Base-by-base conservation (phyloP, 2,888 invertebrate genomes). In the Silvanus unidentatus region DNA sequence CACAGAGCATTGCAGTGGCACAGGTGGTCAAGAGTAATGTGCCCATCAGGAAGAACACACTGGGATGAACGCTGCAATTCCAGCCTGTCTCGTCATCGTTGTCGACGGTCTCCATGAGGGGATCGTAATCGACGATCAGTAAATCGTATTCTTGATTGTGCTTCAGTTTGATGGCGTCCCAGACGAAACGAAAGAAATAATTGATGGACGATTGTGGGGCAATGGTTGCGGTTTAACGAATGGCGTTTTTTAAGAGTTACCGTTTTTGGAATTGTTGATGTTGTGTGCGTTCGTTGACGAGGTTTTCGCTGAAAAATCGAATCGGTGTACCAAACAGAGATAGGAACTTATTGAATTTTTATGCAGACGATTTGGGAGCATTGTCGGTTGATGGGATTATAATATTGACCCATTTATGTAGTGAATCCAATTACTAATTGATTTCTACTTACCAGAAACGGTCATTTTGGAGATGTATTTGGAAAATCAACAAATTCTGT, bases 1-100 rank as follows among this genome's bases (percentile, higher is more conserved):
- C 84, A 66, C 88, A 88, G 32, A 90, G 73, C 81, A 90, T 82
- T 27, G 84, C 85, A 40, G 89, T 88, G 22, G 87, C 86, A 62
- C 84, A 82, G 43, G 83, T 83, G 60, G 81, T 87, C 75, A 84
- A 77, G 64, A 81, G 76, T 64, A 82, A 69, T 10, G 81, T 81
- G 32, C 60, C 60, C 59, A 81, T 71, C 37, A 84, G 71, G 61
- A 83, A 82, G 67, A 82, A 79, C 40, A 80, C 77, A 46, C 70
- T 77, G 5, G 83, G 82, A 60, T 82, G 81, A 44, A 82, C 77
- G 60, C 78, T 78, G 66, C 81, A 81, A 60, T 81, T 80, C 75
- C 80, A 79, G 48, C 78, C 78, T 40, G 73, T 60, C 44, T 78
- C 76, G 60, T 77, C 76, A 59, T 77, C 77, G 45, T 75, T 66